Conservation (phyloP, 2,113 vertebrate species). For the Noturus placidus region DNA sequence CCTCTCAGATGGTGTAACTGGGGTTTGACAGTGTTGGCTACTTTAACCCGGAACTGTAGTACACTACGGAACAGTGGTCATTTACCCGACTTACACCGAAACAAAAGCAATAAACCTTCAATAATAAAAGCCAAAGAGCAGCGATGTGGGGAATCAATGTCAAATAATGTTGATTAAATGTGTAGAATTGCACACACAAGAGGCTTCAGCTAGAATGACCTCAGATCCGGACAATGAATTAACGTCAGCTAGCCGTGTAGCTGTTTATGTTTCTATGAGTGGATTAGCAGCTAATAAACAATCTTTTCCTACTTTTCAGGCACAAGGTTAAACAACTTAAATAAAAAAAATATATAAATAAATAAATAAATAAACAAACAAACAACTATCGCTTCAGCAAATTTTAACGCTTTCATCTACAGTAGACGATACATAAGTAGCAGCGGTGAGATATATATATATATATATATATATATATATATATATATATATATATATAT, state of each 20-base stretch:
- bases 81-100: background rate
- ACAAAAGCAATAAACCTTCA: background rate
- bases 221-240: background rate
- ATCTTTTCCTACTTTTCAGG: background rate
- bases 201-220: background rate
- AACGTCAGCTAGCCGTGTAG: background rate
- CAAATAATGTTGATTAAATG: background rate
- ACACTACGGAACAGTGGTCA: background rate
- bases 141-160: background rate
- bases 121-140: background rate
- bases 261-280: background rate
- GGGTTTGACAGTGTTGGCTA: background rate
- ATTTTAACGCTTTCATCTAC: background rate
- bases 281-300: background rate
- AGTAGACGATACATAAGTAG: background rate
- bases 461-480: too few relatives aligned
- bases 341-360: background rate
- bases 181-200: background rate
- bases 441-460: too few relatives aligned
- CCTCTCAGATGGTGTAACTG: background rate
- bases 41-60: constrained; percentile 39
- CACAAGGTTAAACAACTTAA: background rate
- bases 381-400: background rate
- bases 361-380: background rate
- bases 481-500: too few relatives aligned